phyloP scores from a whole-genome alignment of 1,140 invertebrate genomes.

The Chrysopa pallens region DNA sequence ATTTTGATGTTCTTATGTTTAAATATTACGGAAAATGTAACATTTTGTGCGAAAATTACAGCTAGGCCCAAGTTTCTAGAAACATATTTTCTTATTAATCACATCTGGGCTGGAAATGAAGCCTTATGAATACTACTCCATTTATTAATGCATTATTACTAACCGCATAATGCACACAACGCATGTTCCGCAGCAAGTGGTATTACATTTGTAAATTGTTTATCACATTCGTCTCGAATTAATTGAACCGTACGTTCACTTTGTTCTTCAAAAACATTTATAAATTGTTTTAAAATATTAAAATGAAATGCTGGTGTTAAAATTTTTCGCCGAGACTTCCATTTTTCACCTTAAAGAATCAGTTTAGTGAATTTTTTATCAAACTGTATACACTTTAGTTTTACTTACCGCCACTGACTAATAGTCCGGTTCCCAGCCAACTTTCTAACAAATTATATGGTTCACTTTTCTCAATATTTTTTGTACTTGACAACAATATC shows the following conservation, averaged over 20 bases:
- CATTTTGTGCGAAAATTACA: background rate
- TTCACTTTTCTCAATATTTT: constrained; percentile 1
- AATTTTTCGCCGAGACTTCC: constrained; percentile 50
- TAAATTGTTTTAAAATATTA: constrained; percentile 58
- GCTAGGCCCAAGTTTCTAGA: background rate
- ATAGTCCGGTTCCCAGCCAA: background rate
- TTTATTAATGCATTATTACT: background rate
- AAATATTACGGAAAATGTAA: background rate
- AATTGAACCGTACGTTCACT: constrained; percentile 28
- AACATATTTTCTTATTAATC: background rate
- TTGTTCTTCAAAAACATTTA: constrained; percentile 48
- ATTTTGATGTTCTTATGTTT: background rate
- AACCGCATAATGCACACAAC: background rate
- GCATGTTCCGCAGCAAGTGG: background rate
- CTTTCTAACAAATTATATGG: background rate
- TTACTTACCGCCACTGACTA: background rate
- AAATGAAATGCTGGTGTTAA: constrained; percentile 72
- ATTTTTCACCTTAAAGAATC: constrained; percentile 39
- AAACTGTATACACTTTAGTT: background rate
- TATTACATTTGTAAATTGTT: background rate
- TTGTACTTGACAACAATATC: background rate
- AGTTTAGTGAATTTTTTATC: background rate
- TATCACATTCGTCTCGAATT: constrained; percentile 1
- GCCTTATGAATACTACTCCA: too few relatives aligned
- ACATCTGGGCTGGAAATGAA: background rate